Evolutionary conservation across 1,140 invertebrate genomes (phyloP).

Genomic region (Drosophila sp.): DNA sequence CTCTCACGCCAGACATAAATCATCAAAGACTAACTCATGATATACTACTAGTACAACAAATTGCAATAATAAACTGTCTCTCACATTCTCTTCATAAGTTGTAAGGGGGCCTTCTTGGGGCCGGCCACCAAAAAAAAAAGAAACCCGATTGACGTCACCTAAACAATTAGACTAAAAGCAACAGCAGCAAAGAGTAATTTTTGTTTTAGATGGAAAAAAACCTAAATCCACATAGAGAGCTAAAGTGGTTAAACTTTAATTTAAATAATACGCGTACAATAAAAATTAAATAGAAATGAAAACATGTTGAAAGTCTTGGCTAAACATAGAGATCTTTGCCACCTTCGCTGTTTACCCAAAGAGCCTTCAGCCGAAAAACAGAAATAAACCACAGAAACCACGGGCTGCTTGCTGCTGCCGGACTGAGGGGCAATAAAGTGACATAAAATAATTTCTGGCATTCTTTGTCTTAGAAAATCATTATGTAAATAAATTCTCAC

Average conservation of each 20-base stretch:
- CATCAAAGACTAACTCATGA: conserved; percentile 41
- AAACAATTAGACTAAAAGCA: conserved; percentile 68
- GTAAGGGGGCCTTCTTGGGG: conserved; percentile 57
- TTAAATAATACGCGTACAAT: conserved; percentile 59
- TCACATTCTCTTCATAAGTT: conserved; percentile 22
- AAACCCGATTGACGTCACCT: conserved; percentile 69
- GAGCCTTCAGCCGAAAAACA: conserved; percentile 25
- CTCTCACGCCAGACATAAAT: conserved; percentile 73
- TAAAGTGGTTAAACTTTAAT: conserved; percentile 55
- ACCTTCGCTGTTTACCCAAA: conserved; percentile 58
- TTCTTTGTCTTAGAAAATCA: conserved; percentile 77
- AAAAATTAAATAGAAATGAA: conserved; percentile 67
- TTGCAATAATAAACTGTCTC: conserved; percentile 56
- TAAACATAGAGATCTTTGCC: conserved; percentile 73
- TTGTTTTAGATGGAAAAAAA: conserved; percentile 56
- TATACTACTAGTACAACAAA: conserved; percentile 11
- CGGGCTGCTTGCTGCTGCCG: neutral
- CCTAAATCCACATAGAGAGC: conserved; percentile 44
- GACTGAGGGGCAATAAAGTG: conserved; percentile 61
- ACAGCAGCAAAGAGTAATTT: conserved; percentile 9
- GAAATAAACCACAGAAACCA: conserved; percentile 15
- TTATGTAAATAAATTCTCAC: conserved; percentile 81
- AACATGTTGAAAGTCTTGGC: conserved; percentile 63
- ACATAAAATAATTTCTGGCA: conserved; percentile 77
- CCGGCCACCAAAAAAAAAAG: conserved; percentile 26